phyloP scores from a whole-genome alignment of 2,888 invertebrate genomes.

The Nomada lathburiana region DNA sequence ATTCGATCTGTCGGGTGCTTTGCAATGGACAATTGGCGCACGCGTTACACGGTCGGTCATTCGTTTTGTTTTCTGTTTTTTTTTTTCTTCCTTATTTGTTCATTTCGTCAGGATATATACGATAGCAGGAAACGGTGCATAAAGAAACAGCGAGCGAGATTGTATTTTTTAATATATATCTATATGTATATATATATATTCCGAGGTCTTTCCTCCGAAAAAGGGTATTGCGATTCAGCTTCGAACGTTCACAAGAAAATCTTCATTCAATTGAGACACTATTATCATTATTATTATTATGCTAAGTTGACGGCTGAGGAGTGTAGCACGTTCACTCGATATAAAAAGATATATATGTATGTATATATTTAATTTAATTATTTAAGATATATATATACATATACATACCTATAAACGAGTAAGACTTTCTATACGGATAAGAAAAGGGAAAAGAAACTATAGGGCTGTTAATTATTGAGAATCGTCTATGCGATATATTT shows the following conservation, averaged over 20 bases:
- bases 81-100: constrained; percentile 29
- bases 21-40: neutral
- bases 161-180: constrained; percentile 70
- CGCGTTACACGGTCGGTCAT: constrained; percentile 39
- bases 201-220: constrained; percentile 46
- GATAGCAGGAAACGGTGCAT: constrained; percentile 26
- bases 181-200: constrained; percentile 45
- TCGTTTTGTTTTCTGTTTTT: constrained; percentile 4
- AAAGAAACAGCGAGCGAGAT: constrained; percentile 66
- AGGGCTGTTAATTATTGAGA: constrained; percentile 47
- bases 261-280: constrained; percentile 46
- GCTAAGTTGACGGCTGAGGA: constrained; percentile 18
- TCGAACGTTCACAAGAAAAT: constrained; percentile 46
- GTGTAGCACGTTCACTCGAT: constrained; percentile 13
- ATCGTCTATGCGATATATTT: constrained; percentile 27
- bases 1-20: neutral
- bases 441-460: constrained; percentile 20
- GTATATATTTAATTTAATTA: neutral
- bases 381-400: constrained; percentile 6
- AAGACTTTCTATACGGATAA: constrained; percentile 45
- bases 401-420: constrained; percentile 49
- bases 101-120: constrained; percentile 48
- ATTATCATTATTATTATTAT: constrained; percentile 12
- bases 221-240: constrained; percentile 60
- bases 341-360: constrained; percentile 1